Conservation (phyloP, 2,888 invertebrate genomes). For the Melipona bicolor region DNA sequence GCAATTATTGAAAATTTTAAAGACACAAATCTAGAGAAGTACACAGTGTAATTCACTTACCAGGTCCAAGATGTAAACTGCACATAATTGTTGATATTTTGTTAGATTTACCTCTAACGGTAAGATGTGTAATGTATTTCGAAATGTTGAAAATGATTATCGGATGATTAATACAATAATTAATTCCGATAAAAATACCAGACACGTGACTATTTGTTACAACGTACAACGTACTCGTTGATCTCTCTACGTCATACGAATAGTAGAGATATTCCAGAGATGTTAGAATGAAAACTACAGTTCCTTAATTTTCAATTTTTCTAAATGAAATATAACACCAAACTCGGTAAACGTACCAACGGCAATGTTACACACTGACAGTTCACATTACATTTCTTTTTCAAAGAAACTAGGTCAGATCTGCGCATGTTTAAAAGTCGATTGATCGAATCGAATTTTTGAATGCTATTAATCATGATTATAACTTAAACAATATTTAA, state of each 20-base stretch:
- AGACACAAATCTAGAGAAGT: neutral
- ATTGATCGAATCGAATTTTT: constrained; percentile 35
- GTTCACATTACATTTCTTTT: neutral
- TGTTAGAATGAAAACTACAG: neutral
- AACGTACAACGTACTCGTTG: neutral
- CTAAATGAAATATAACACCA: neutral
- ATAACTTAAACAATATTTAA: neutral
- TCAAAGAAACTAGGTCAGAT: constrained; percentile 9
- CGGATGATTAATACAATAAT: neutral
- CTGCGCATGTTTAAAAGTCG: constrained; percentile 36
- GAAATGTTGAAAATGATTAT: neutral
- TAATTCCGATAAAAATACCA: neutral
- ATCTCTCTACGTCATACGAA: neutral
- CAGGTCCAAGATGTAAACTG: constrained; percentile 66
- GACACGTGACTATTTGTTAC: neutral
- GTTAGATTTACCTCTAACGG: neutral
- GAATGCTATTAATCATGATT: neutral
- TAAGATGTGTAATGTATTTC: neutral
- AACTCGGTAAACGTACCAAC: neutral
- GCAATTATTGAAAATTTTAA: neutral
- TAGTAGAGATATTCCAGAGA: neutral
- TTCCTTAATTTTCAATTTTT: neutral
- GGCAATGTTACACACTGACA: neutral
- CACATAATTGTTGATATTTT: constrained; percentile 59
- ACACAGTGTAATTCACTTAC: constrained; percentile 49